Evolutionary conservation across 2,113 vertebrate genomes (phyloP), one percentile per base, ranked within the genome.

Genomic region (Apteryx mantelli): DNA sequence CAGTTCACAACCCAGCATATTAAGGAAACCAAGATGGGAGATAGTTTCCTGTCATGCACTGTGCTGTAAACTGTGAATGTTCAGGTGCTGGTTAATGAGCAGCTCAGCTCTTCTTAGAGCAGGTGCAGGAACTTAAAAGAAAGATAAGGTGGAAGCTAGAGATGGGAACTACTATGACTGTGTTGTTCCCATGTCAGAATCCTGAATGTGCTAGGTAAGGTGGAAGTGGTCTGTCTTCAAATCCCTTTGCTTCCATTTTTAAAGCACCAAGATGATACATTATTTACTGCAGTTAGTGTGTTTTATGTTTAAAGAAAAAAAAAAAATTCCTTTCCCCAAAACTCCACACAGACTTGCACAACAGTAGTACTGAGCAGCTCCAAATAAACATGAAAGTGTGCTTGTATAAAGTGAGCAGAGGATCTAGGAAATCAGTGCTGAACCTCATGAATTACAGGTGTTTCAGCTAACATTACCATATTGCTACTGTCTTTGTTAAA

Each of bases 331-430:
- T 69, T 69, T 22, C 44, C 66, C 44, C 36, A 76, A 65, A 78
- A 61, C 5, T 16, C 2, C 7, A 4, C 24, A 0, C 7, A 26
- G 34, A 71, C 70, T 46, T 60, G 42, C 24, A 7, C 21, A 44
- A 2, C 21, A 32, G 0, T 26, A 19, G 32, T 13, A 32, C 50
- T 24, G 16, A 38, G 30, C 34, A 42, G 28, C 44, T 58, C 53
- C 48, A 34, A 0, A 8, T 8, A 10, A 7, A 21, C n/a, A 2
- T 0, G 20, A 22, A 68, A 73, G 52, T 12, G 7, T 15, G 11
- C 22, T 28, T 38, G 4, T 28, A 2, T 42, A 21, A 5, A 30
- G 38, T 24, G 38, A 7, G 17, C 70, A 66, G n/a, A 19, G 28
- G 5, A 36, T 48, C n/a, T 7, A 3, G 55, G 38, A 14, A 84